A percentile compares a stretch with the other conserved stretches of the same genome.
phyloP scores from a whole-genome alignment of 1,140 invertebrate genomes.

The Hesperophylax magnus region DNA sequence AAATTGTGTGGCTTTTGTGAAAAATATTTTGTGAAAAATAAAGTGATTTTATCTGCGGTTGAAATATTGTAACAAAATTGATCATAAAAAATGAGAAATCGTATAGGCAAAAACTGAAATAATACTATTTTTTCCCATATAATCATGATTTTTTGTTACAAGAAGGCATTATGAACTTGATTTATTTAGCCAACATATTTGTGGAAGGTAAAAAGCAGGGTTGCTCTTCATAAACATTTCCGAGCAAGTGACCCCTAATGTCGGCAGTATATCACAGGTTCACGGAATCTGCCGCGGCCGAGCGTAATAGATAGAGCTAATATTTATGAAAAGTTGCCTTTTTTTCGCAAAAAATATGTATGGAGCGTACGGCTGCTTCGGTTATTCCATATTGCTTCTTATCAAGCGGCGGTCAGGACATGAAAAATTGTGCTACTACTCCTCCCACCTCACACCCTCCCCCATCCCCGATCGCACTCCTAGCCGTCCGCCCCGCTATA shows the following conservation, averaged over 20 bases:
- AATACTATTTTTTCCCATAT: background rate
- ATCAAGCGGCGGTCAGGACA: slow-evolving; percentile 52
- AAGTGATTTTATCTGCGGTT: too few relatives aligned
- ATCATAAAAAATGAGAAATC: too few relatives aligned
- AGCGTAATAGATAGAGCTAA: slow-evolving; percentile 48
- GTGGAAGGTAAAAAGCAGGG: slow-evolving; percentile 36
- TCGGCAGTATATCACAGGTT: slow-evolving; percentile 52
- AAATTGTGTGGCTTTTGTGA: too few relatives aligned
- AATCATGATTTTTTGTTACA: background rate
- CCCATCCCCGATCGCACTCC: background rate
- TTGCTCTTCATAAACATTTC: slow-evolving; percentile 46
- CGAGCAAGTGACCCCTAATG: slow-evolving; percentile 52
- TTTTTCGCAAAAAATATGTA: slow-evolving; percentile 51
- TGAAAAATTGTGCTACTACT: slow-evolving; percentile 52
- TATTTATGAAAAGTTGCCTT: slow-evolving; percentile 52
- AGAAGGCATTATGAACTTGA: slow-evolving; percentile 21
- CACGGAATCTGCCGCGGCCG: slow-evolving; percentile 42
- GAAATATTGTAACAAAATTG: too few relatives aligned
- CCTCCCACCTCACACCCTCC: background rate
- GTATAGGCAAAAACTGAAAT: too few relatives aligned
- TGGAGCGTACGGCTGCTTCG: slow-evolving; percentile 49
- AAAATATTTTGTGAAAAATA: too few relatives aligned
- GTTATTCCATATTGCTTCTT: slow-evolving; percentile 58
- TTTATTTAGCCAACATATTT: slow-evolving; percentile 37
- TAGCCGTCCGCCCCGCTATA: background rate